Conservation (phyloP, 2,888 invertebrate species). For the Laspeyria flexula region DNA sequence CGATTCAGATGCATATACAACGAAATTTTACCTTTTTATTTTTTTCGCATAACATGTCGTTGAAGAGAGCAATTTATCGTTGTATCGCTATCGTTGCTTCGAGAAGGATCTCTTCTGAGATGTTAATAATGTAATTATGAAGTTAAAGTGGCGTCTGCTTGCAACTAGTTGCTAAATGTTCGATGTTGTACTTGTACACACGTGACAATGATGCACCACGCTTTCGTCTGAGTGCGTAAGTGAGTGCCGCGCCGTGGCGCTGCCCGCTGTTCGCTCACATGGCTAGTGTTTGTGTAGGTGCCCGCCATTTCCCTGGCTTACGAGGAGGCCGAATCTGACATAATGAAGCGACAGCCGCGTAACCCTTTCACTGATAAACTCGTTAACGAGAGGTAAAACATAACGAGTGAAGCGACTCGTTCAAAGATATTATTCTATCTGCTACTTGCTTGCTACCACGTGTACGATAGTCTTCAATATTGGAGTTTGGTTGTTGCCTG, state of each 20-base stretch:
- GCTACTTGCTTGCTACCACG: conserved; percentile 85
- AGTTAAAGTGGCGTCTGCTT: conserved; percentile 45
- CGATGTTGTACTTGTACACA: conserved; percentile 83
- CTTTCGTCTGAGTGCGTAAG: conserved; percentile 60
- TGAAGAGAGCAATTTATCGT: too few relatives aligned
- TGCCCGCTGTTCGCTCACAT: conserved; percentile 67
- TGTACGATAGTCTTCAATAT: conserved; percentile 78
- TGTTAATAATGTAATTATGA: background rate
- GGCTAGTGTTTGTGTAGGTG: conserved; percentile 90
- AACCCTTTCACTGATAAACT: conserved; percentile 99
- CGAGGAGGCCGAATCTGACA: conserved; percentile 99
- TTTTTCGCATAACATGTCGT: background rate
- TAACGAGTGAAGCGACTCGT: conserved; percentile 74
- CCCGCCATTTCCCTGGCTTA: conserved; percentile 99
- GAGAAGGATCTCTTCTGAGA: too few relatives aligned
- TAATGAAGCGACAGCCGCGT: conserved; percentile 99
- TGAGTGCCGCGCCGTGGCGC: conserved; percentile 42
- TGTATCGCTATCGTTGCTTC: too few relatives aligned
- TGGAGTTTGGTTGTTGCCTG: conserved; percentile 83
- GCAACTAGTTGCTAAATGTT: conserved; percentile 69
- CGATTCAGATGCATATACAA: too few relatives aligned
- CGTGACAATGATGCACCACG: conserved; percentile 72
- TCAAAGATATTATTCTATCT: conserved; percentile 80
- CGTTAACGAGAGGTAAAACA: conserved; percentile 97
- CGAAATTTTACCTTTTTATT: background rate